A percentile compares a stretch with the other conserved stretches of the same genome.
phyloP scores from a whole-genome alignment of 2,797 vertebrate species.

The Gallirallus australis region DNA sequence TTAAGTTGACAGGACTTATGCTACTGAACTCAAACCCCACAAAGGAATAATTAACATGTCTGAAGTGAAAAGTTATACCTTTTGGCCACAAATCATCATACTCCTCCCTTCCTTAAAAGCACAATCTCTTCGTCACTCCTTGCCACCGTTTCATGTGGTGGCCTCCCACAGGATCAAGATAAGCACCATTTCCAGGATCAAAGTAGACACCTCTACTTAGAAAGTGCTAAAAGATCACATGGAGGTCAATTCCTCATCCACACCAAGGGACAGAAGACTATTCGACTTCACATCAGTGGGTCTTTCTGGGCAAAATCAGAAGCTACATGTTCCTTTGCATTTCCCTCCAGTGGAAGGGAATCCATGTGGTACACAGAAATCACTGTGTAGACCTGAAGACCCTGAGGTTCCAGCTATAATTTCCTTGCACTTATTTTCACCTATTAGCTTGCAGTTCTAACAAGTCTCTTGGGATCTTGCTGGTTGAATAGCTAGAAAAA shows the following conservation, averaged over 20 bases:
- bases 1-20: not conserved
- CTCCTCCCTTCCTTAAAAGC: not conserved
- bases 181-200: not conserved
- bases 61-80: not conserved
- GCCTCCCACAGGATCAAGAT: not conserved
- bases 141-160: rapidly evolving
- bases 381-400: constrained; percentile 19
- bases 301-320: not conserved
- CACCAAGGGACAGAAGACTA: not conserved
- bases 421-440: constrained; percentile 35
- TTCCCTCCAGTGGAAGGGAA: not conserved
- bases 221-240: not conserved
- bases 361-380: constrained; percentile 13
- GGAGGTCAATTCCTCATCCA: not conserved
- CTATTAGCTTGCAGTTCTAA: constrained; percentile 32
- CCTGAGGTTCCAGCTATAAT: constrained; percentile 24
- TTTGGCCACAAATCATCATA: not conserved
- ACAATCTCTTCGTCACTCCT: not conserved
- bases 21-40: not conserved
- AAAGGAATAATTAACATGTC: not conserved
- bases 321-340: not conserved
- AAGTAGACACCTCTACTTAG: not conserved
- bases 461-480: constrained; percentile 12
- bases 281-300: not conserved
- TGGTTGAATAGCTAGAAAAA: constrained; percentile 35